Conservation (phyloP, 2,113 vertebrate genomes). For the Anolis carolinensis region DNA sequence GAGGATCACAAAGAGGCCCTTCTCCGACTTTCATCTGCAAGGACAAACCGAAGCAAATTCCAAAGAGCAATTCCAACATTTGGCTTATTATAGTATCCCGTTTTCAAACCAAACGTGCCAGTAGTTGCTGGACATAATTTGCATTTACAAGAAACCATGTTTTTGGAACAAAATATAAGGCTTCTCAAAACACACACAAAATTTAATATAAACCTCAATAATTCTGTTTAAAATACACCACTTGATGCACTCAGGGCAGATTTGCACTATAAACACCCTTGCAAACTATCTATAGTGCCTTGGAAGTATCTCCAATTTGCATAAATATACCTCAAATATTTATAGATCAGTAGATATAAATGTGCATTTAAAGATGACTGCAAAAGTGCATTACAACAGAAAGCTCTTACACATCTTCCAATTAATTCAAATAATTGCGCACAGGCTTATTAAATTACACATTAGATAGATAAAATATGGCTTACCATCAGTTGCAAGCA, state of each 20-base stretch:
- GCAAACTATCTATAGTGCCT: slow-evolving; percentile 53
- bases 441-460: slow-evolving; percentile 64
- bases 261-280: slow-evolving; percentile 53
- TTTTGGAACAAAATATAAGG: slow-evolving; percentile 42
- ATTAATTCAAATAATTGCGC: slow-evolving; percentile 67
- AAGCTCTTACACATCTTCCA: slow-evolving; percentile 51
- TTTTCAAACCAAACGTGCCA: slow-evolving; percentile 40
- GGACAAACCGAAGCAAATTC: neutral
- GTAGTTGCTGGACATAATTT: slow-evolving; percentile 38
- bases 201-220: slow-evolving; percentile 3
- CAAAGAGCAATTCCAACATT: slow-evolving; percentile 35
- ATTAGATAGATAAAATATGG: slow-evolving; percentile 54
- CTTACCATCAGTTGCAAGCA: slow-evolving; percentile 49
- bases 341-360: slow-evolving; percentile 59
- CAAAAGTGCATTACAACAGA: slow-evolving; percentile 50
- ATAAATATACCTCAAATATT: slow-evolving; percentile 63
- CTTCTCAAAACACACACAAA: neutral
- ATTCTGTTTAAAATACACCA: slow-evolving; percentile 45
- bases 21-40: neutral
- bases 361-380: slow-evolving; percentile 57
- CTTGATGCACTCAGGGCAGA: slow-evolving; percentile 46
- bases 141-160: slow-evolving; percentile 48
- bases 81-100: slow-evolving; percentile 49
- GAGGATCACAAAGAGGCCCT: neutral
- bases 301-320: slow-evolving; percentile 53